Evolutionary conservation across 1,140 invertebrate genomes (phyloP).

Genomic region (Goniozus legneri): DNA sequence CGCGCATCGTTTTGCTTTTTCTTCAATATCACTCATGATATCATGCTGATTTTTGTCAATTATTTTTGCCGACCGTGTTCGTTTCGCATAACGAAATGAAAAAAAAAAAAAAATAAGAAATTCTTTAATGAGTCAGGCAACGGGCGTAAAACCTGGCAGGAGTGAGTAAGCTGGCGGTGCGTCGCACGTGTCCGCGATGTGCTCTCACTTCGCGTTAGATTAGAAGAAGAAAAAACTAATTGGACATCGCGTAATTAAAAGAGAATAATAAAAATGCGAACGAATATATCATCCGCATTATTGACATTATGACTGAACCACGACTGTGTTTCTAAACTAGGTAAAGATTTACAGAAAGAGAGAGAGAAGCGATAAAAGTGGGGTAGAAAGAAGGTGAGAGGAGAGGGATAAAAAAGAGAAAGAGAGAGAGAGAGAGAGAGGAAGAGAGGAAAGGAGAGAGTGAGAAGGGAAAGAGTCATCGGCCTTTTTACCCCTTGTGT

Average conservation of each 20-base stretch:
- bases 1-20: background rate
- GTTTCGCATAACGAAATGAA: conserved; percentile 41
- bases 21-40: conserved; percentile 26
- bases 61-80: conserved; percentile 45
- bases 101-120: no score
- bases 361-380: conserved; percentile 23
- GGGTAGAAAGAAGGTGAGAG: conserved; percentile 8
- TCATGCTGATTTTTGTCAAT: conserved; percentile 49
- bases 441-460: conserved; percentile 17
- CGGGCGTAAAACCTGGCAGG: conserved; percentile 25
- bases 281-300: conserved; percentile 40
- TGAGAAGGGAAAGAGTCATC: no score
- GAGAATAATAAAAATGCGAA: conserved; percentile 31
- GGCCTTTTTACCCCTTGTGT: conserved; percentile 24
- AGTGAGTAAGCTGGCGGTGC: conserved; percentile 50
- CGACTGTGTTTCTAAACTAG: conserved; percentile 57
- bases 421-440: conserved; percentile 19
- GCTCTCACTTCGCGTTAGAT: background rate
- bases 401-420: conserved; percentile 9
- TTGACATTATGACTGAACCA: conserved; percentile 41
- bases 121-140: no score
- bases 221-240: no score
- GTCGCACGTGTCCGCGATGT: conserved; percentile 37
- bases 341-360: conserved; percentile 50
- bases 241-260: no score